Percentiles rank a stretch among this genome's conserved stretches.
Conservation (phyloP, 2,888 invertebrate genomes). For the Drosophila suboccidentalis region DNA sequence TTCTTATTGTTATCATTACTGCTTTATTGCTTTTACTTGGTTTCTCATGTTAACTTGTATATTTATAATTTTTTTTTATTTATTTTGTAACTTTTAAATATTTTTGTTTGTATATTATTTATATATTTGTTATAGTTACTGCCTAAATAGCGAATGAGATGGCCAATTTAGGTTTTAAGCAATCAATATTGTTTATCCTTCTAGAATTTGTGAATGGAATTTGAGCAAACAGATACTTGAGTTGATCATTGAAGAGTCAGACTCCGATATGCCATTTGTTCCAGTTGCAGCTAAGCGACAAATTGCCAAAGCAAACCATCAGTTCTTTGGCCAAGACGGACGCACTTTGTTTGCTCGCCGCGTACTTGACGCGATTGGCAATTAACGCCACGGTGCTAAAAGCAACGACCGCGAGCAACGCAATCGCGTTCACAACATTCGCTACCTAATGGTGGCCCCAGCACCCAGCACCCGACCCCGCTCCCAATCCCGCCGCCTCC, state of each 20-base stretch:
- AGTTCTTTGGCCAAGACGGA: slow-evolving; percentile 12
- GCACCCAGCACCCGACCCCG: background rate
- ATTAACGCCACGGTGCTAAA: slow-evolving; percentile 74
- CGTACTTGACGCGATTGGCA: slow-evolving; percentile 70
- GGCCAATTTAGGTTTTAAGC: too few relatives aligned
- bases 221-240: too few relatives aligned
- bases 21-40: too few relatives aligned
- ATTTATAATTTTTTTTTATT: too few relatives aligned
- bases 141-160: too few relatives aligned
- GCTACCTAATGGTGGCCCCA: slow-evolving; percentile 21
- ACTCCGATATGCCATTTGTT: slow-evolving; percentile 25
- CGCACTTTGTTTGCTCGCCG: slow-evolving; percentile 59
- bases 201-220: too few relatives aligned
- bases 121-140: too few relatives aligned
- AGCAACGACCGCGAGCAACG: slow-evolving; percentile 55
- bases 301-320: slow-evolving; percentile 59
- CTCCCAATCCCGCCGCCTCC: background rate
- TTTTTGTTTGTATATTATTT: too few relatives aligned
- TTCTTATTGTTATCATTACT: too few relatives aligned
- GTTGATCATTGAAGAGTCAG: slow-evolving; percentile 34
- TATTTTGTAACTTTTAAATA: too few relatives aligned
- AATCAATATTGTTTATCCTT: too few relatives aligned
- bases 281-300: slow-evolving; percentile 54
- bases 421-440: slow-evolving; percentile 27
- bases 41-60: too few relatives aligned